Base-by-base conservation (phyloP, 2,113 vertebrate genomes). In the Megaptera novaeangliae region DNA sequence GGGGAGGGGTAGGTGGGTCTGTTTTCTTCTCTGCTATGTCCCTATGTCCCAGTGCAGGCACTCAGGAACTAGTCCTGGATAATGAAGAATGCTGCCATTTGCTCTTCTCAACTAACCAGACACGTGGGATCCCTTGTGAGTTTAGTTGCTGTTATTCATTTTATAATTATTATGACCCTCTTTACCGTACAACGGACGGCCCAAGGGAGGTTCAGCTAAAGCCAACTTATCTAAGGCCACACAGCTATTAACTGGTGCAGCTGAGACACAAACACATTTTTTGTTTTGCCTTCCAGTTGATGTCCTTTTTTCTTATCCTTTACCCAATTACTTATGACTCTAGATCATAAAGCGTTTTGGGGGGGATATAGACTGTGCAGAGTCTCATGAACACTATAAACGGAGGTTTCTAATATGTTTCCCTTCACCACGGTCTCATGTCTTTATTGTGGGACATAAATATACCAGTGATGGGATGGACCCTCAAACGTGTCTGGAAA, bases 401-500 rank as follows among this genome's bases (percentile, higher is more conserved):
- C 46, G 29, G 61, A 88, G 57, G 63, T 46, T 91, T 72, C 29
- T 63, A 36, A 18, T 63, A 41, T 12, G 57, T 57, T 87, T 88
- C 64, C 59, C 61, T 90, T 87, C 83, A 71, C 69, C 8, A 4
- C 12, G 64, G 66, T 21, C 74, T 89, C 52, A 27, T 34, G 39
- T 64, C 91, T 92, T 97, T 69, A 96, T 87, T 27, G 66, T 39
- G 63, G n/a, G 63, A 84, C 63, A 78, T 78, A 93, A 91, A 95
- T 69, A 92, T 9, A 27, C 15, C 23, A 18, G 41, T 8, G 78
- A 63, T 5, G 41, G 25, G 80, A 39, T 39, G 21, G 80, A 39
- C 52, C 93, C 68, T 92, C 52, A 39, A 46, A 81, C 27, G 25
- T 1, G 17, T 44, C 66, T 36, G 14, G 69, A 89, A 41, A 71